Conservation (phyloP, 1,140 invertebrate species). For the Apis laboriosa region DNA sequence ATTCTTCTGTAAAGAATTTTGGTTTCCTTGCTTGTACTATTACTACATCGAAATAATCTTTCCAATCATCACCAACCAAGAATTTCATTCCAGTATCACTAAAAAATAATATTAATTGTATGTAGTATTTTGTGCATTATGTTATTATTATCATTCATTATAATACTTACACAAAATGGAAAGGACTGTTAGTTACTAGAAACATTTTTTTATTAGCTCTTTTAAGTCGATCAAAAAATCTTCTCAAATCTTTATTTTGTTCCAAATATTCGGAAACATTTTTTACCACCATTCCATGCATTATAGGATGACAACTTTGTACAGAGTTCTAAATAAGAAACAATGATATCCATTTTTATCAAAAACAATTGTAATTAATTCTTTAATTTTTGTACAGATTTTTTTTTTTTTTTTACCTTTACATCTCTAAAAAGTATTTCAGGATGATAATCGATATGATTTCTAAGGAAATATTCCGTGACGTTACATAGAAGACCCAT, state of each 20-base stretch:
- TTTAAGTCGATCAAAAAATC: constrained; percentile 89
- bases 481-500: constrained; percentile 96
- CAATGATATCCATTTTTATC: background rate
- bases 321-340: constrained; percentile 89
- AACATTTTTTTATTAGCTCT: constrained; percentile 94
- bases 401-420: constrained; percentile 84
- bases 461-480: constrained; percentile 94
- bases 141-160: background rate
- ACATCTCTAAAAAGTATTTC: constrained; percentile 98
- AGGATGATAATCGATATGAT: constrained; percentile 96
- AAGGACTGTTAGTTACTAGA: constrained; percentile 98
- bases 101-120: constrained; percentile 77
- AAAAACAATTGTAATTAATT: no score
- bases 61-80: constrained; percentile 94
- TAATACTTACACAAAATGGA: constrained; percentile 95
- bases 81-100: constrained; percentile 96
- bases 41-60: constrained; percentile 95
- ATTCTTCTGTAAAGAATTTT: constrained; percentile 96
- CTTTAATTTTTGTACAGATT: background rate
- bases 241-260: constrained; percentile 87
- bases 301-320: constrained; percentile 92
- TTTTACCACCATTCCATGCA: constrained; percentile 92
- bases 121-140: constrained; percentile 5
- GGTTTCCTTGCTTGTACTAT: constrained; percentile 98
- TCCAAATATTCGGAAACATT: constrained; percentile 92